A percentile compares a stretch with the other conserved stretches of the same genome.
These are phyloP conservation scores for Leucopsar rothschildi DNA, from an alignment of 2,113 vertebrate genomes.

Conservation along the genomic window DNA sequence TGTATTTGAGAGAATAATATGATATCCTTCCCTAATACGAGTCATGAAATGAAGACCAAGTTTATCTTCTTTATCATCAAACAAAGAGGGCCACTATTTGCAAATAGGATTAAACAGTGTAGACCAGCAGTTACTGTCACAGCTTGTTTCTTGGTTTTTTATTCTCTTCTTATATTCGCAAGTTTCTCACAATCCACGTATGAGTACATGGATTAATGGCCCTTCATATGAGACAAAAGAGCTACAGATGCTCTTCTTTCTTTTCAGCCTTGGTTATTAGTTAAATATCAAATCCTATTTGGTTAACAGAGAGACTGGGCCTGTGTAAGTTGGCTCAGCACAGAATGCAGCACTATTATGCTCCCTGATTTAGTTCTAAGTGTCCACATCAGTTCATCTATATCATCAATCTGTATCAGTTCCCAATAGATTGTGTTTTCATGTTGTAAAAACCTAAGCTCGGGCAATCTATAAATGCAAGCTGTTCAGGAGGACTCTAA, in stretches of 20 bases:
- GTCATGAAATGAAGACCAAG: background rate
- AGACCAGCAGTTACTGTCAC: background rate
- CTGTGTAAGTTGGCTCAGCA: background rate
- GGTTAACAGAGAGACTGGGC: background rate
- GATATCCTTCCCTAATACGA: background rate
- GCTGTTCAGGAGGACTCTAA: background rate
- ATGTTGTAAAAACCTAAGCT: background rate
- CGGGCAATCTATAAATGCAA: background rate
- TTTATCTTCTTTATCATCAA: background rate
- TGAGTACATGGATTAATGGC: background rate
- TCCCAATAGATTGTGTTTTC: background rate
- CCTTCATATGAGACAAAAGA: background rate
- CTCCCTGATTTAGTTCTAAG: background rate
- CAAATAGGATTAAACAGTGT: background rate
- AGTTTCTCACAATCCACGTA: background rate
- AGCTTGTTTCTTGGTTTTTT: background rate
- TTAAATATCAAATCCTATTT: background rate
- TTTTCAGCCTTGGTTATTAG: background rate
- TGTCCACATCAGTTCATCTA: background rate
- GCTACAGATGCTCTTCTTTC: background rate
- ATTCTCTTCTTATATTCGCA: background rate
- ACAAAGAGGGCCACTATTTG: background rate
- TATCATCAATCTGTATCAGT: background rate
- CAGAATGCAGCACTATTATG: background rate
- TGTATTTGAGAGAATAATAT: background rate